These are phyloP conservation scores for Acanthosepion lycidas DNA, from an alignment of 2,888 invertebrate genomes.

Conservation along the genomic window DNA sequence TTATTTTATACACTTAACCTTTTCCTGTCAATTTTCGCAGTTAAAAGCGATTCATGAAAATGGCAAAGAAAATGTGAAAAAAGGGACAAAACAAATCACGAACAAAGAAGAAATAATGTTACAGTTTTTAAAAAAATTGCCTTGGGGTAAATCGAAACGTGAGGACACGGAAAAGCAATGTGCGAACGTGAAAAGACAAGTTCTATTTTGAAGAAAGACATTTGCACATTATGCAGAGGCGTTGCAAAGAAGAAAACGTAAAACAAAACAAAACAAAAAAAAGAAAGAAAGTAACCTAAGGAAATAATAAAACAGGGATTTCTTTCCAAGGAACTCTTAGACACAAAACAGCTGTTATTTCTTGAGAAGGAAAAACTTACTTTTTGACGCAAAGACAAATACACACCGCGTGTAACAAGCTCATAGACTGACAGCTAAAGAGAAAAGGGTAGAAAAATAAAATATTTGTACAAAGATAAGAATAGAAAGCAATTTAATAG, in stretches of 20 bases:
- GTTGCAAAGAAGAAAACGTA: neutral
- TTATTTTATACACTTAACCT: neutral
- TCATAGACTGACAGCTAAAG: too few species aligned
- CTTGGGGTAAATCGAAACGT: neutral
- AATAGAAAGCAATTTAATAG: neutral
- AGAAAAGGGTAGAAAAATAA: too few species aligned
- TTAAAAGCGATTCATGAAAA: neutral
- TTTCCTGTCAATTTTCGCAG: neutral
- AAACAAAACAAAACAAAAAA: neutral
- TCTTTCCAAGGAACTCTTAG: neutral
- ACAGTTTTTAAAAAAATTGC: neutral
- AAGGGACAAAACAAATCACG: neutral
- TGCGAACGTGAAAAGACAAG: neutral
- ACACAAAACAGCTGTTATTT: slow-evolving; percentile 8
- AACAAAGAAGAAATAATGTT: neutral
- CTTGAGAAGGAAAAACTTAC: neutral
- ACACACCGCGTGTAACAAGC: neutral
- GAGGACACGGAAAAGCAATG: neutral
- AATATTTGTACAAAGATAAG: neutral
- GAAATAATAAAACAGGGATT: neutral
- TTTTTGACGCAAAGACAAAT: neutral
- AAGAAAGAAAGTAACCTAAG: neutral
- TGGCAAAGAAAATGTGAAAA: neutral
- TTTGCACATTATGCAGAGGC: neutral
- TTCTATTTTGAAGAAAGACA: neutral